phyloP scores from a whole-genome alignment of 2,113 vertebrate genomes.

The Amia ocellicauda region DNA sequence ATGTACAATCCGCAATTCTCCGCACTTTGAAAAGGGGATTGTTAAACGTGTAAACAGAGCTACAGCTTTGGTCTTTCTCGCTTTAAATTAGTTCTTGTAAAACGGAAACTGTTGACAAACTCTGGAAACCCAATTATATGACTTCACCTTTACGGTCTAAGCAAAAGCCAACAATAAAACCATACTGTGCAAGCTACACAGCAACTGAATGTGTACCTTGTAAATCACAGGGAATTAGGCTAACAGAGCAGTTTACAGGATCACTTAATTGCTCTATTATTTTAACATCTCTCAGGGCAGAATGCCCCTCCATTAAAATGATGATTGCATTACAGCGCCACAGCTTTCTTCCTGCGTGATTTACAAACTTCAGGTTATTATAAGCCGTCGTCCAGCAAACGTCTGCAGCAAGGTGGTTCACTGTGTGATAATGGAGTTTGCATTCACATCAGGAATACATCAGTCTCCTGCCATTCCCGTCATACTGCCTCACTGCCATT shows the following conservation, averaged over 20 bases:
- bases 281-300: neutral
- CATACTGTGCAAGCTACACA: too few relatives aligned
- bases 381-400: neutral
- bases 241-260: too few relatives aligned
- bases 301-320: neutral
- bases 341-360: neutral
- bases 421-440: neutral
- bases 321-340: neutral
- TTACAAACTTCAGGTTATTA: neutral
- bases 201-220: neutral
- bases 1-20: too few relatives aligned
- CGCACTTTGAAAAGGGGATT: too few relatives aligned
- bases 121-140: too few relatives aligned
- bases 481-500: neutral
- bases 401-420: neutral
- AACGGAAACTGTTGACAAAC: too few relatives aligned
- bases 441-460: neutral
- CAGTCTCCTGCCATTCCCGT: neutral
- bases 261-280: slow-evolving; percentile 1
- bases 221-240: slow-evolving; percentile 3
- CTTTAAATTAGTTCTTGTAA: too few relatives aligned
- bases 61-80: too few relatives aligned
- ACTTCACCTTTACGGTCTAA: too few relatives aligned
- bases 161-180: too few relatives aligned
- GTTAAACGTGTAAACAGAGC: too few relatives aligned